Percentiles rank a stretch among this genome's conserved stretches.
phyloP scores from a whole-genome alignment of 1,140 invertebrate genomes.

The Heliconius hewitsoni region DNA sequence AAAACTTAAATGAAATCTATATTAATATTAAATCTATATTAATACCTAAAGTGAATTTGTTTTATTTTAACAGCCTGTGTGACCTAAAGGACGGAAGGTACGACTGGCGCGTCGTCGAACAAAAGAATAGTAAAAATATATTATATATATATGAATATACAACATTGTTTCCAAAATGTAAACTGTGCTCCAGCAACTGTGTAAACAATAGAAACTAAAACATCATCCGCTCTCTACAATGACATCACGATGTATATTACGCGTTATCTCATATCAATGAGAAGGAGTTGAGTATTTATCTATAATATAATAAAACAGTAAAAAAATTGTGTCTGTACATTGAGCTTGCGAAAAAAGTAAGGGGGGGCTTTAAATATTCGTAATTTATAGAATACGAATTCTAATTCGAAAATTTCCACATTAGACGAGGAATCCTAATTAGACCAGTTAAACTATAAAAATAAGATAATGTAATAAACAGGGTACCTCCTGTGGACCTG shows the following conservation, averaged over 20 bases:
- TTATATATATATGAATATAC: too few relatives aligned
- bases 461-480: too few relatives aligned
- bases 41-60: background rate
- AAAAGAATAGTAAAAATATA: background rate
- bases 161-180: constrained; percentile 43
- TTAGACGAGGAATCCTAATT: too few relatives aligned
- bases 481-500: too few relatives aligned
- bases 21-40: too few relatives aligned
- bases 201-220: constrained; percentile 26
- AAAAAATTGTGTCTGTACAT: too few relatives aligned
- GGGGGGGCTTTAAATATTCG: too few relatives aligned
- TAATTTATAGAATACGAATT: too few relatives aligned
- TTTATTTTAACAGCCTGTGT: background rate
- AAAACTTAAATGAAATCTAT: background rate
- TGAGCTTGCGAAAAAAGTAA: too few relatives aligned
- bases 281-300: background rate
- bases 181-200: constrained; percentile 25
- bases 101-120: background rate
- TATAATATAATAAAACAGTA: background rate
- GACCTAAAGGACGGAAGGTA: background rate
- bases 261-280: background rate
- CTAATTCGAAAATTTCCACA: too few relatives aligned
- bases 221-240: constrained; percentile 10
- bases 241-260: background rate
- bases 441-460: too few relatives aligned